A percentile compares a stretch with the other conserved stretches of the same genome.
Evolutionary conservation across 2,888 invertebrate genomes (phyloP).

Genomic region (Apodemia zela): DNA sequence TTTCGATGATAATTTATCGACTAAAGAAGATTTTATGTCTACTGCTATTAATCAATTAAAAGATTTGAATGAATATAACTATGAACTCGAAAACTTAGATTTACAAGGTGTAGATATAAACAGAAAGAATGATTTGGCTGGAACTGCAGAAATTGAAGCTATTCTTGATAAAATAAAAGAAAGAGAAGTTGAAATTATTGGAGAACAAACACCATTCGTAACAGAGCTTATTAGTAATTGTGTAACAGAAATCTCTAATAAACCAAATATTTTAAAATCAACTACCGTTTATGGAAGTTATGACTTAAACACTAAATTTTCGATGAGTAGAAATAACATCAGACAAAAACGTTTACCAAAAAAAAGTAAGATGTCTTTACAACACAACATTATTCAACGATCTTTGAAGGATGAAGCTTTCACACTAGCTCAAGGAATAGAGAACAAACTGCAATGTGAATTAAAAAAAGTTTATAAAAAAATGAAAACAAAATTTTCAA

Average conservation of each 20-base stretch:
- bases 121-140: slow-evolving; percentile 17
- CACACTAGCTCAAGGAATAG: slow-evolving; percentile 41
- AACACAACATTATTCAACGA: slow-evolving; percentile 32
- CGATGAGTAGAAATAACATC: slow-evolving; percentile 15
- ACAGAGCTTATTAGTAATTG: slow-evolving; percentile 42
- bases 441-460: slow-evolving; percentile 43
- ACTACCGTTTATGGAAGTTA: slow-evolving; percentile 27
- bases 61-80: not conserved
- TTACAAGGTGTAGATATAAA: not conserved
- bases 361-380: slow-evolving; percentile 26
- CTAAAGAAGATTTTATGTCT: not conserved
- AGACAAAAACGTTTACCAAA: slow-evolving; percentile 3
- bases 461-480: slow-evolving; percentile 44
- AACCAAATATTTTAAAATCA: slow-evolving; percentile 27
- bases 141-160: slow-evolving; percentile 49
- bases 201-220: slow-evolving; percentile 40
- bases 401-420: slow-evolving; percentile 40
- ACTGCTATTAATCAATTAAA: slow-evolving; percentile 2
- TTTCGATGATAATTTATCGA: not conserved
- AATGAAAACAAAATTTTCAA: slow-evolving; percentile 44
- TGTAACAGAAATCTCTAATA: slow-evolving; percentile 45
- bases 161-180: slow-evolving; percentile 51
- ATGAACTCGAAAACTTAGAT: not conserved
- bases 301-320: slow-evolving; percentile 19
- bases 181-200: slow-evolving; percentile 43